These are phyloP conservation scores for Talpa occidentalis DNA, from an alignment of 2,113 vertebrate species.

Conservation along the genomic window DNA sequence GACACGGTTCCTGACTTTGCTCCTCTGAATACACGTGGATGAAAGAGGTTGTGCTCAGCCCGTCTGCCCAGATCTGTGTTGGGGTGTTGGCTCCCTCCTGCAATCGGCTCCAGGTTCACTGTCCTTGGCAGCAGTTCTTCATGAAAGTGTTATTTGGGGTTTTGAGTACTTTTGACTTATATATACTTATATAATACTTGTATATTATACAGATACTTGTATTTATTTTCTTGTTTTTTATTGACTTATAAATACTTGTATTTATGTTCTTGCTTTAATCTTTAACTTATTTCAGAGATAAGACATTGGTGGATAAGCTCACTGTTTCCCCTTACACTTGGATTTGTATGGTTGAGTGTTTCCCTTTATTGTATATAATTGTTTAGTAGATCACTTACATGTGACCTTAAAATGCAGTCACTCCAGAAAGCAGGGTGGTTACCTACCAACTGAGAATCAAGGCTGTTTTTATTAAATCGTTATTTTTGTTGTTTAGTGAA, in stretches of 20 bases:
- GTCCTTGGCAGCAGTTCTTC: not conserved
- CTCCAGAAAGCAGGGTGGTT: not conserved
- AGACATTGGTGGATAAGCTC: not conserved
- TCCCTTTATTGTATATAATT: not conserved
- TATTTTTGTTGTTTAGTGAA: not conserved
- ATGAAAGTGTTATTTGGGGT: not conserved
- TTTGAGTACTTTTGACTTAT: not conserved
- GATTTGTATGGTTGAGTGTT: not conserved
- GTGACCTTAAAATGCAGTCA: not conserved
- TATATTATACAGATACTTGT: too few species aligned
- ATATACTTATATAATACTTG: too few species aligned
- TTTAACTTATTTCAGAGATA: not conserved
- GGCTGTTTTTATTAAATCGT: not conserved
- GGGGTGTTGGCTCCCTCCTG: not conserved
- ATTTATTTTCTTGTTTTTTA: too few species aligned
- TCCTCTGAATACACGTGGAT: not conserved
- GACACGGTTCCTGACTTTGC: not conserved
- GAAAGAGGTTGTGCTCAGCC: not conserved
- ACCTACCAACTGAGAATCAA: not conserved
- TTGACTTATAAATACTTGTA: too few species aligned
- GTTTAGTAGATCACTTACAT: not conserved
- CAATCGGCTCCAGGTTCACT: not conserved
- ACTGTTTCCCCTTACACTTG: not conserved
- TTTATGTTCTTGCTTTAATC: not conserved
- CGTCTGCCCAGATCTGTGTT: not conserved